Conservation (phyloP, 2,797 vertebrate species). For the Anolis apletophallus region DNA sequence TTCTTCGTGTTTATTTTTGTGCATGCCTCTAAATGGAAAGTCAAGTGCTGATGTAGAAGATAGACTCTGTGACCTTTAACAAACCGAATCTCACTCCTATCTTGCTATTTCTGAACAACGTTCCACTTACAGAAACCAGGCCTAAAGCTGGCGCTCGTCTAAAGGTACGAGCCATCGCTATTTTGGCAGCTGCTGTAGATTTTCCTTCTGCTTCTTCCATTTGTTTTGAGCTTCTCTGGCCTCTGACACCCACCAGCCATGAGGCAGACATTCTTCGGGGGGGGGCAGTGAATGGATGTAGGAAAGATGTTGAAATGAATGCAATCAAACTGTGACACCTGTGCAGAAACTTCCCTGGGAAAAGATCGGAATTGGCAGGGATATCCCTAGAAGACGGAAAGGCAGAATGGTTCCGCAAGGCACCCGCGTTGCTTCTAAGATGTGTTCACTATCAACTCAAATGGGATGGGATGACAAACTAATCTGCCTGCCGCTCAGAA, state of each 20-base stretch:
- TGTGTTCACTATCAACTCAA: background rate
- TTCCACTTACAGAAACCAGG: slow-evolving; percentile 66
- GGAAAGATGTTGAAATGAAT: background rate
- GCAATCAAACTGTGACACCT: background rate
- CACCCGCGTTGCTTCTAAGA: background rate
- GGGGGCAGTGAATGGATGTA: background rate
- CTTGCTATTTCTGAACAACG: slow-evolving; percentile 66
- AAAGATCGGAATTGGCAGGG: background rate
- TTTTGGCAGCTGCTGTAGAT: slow-evolving; percentile 68
- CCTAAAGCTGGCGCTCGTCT: slow-evolving; percentile 67
- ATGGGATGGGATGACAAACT: background rate
- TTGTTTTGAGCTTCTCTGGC: slow-evolving; percentile 67
- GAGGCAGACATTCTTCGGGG: slow-evolving; percentile 49
- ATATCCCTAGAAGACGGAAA: background rate
- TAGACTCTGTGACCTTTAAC: slow-evolving; percentile 44
- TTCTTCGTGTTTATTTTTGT: slow-evolving; percentile 19
- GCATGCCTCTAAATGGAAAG: background rate
- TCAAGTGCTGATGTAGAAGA: slow-evolving; percentile 48
- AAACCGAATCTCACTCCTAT: slow-evolving; percentile 64
- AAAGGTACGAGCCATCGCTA: slow-evolving; percentile 61
- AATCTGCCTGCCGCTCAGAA: background rate
- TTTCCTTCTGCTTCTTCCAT: slow-evolving; percentile 72
- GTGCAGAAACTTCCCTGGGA: background rate
- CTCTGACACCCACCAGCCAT: slow-evolving; percentile 68
- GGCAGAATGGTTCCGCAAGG: background rate